Percentiles rank a stretch among this genome's conserved stretches.
These are phyloP conservation scores for Phodopus roborovskii DNA, from an alignment of 2,113 vertebrate genomes.

Conservation along the genomic window DNA sequence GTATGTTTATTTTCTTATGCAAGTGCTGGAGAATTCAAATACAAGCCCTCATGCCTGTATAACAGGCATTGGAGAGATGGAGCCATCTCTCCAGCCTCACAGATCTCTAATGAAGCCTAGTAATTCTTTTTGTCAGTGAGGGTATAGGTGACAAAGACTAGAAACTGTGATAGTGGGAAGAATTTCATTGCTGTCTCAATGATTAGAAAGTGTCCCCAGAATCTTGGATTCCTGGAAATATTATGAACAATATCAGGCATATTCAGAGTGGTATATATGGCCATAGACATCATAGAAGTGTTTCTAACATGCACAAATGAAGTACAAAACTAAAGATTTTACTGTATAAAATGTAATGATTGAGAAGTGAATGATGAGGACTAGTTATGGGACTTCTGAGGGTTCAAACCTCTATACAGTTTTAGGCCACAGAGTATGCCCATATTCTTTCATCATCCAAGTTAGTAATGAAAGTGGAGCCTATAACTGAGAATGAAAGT, in stretches of 20 bases:
- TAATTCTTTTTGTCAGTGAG: background rate
- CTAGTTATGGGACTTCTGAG: slow-evolving; percentile 12
- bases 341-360: background rate
- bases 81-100: background rate
- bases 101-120: background rate
- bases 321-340: slow-evolving; percentile 24
- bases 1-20: background rate
- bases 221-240: background rate
- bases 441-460: background rate
- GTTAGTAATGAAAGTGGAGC: background rate
- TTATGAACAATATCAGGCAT: too few relatives aligned
- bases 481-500: slow-evolving; percentile 5
- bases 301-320: slow-evolving; percentile 13
- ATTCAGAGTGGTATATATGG: background rate
- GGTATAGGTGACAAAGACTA: background rate
- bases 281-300: background rate
- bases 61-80: background rate
- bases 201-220: background rate
- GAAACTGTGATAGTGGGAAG: background rate
- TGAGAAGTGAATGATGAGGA: background rate
- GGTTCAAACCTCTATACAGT: background rate
- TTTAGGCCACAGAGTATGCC: background rate
- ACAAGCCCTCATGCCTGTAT: background rate
- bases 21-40: background rate
- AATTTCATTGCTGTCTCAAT: background rate